Evolutionary conservation across 2,797 vertebrate species (phyloP).

Genomic region (Lepidocolaptes lacrymiger): DNA sequence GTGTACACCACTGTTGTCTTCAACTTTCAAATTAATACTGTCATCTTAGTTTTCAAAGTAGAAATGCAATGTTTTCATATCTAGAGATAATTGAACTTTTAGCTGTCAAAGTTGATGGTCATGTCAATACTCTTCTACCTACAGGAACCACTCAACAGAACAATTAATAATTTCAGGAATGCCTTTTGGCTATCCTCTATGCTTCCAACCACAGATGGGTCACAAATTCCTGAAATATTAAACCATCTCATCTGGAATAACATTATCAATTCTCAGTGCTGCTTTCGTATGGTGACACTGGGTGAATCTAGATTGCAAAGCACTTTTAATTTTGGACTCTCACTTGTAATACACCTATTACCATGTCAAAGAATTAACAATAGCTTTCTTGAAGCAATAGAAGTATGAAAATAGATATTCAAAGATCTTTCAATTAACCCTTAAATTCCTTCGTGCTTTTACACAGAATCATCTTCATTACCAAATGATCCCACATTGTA

Average conservation of each 20-base stretch:
- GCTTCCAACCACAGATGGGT: background rate
- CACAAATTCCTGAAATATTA: background rate
- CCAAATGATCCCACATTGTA: background rate
- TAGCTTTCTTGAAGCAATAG: background rate
- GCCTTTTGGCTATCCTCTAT: background rate
- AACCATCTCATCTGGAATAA: background rate
- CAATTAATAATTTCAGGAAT: background rate
- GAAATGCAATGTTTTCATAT: background rate
- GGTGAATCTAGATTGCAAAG: background rate
- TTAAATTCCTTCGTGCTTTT: background rate
- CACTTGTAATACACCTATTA: background rate
- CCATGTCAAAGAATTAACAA: background rate
- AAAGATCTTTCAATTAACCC: background rate
- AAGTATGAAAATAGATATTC: background rate
- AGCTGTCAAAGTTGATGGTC: background rate
- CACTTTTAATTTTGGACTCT: background rate
- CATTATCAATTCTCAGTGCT: background rate
- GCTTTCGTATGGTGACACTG: background rate
- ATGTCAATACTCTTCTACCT: background rate
- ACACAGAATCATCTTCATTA: background rate
- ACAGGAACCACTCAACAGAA: background rate
- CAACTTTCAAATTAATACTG: background rate
- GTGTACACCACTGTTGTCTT: background rate
- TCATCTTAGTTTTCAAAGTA: background rate
- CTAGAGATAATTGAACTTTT: background rate